Evolutionary conservation across 2,113 vertebrate species (phyloP).

Genomic region (Taurulus bubalis): DNA sequence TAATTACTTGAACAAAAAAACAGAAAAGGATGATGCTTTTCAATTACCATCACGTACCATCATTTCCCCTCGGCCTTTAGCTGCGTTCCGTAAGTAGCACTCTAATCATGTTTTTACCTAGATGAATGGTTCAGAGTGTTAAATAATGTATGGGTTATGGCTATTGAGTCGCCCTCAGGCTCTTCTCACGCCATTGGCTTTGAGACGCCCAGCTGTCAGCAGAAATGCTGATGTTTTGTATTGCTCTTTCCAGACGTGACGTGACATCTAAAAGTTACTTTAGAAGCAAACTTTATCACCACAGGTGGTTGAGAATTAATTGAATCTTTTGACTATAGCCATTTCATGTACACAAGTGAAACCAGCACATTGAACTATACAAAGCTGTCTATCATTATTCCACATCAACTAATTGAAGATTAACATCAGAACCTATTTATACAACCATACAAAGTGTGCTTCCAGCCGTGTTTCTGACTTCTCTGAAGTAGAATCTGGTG

Average conservation of each 20-base stretch:
- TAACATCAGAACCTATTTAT: not conserved
- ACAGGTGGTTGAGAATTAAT: conserved; percentile 26
- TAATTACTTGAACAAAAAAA: conserved; percentile 69
- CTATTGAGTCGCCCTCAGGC: conserved; percentile 57
- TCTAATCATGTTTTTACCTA: conserved; percentile 74
- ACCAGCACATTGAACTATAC: not conserved
- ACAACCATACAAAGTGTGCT: not conserved
- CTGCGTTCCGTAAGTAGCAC: conserved; percentile 58
- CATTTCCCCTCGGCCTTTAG: conserved; percentile 63
- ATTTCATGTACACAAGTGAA: not conserved
- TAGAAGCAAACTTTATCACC: conserved; percentile 21
- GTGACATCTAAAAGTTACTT: conserved; percentile 10
- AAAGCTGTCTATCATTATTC: not conserved
- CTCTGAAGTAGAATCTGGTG: not conserved
- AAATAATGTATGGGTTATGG: conserved; percentile 78
- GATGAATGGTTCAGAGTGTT: conserved; percentile 72
- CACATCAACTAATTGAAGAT: not conserved
- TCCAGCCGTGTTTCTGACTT: not conserved
- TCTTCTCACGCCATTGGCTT: conserved; percentile 65
- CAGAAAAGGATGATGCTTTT: conserved; percentile 58
- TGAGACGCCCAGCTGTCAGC: conserved; percentile 34
- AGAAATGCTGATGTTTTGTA: conserved; percentile 32
- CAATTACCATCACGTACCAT: conserved; percentile 64
- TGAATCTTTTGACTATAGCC: not conserved
- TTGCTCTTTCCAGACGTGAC: conserved; percentile 29